These are phyloP conservation scores for Notothenia rossii DNA, from an alignment of 2,113 vertebrate species.

Conservation along the genomic window DNA sequence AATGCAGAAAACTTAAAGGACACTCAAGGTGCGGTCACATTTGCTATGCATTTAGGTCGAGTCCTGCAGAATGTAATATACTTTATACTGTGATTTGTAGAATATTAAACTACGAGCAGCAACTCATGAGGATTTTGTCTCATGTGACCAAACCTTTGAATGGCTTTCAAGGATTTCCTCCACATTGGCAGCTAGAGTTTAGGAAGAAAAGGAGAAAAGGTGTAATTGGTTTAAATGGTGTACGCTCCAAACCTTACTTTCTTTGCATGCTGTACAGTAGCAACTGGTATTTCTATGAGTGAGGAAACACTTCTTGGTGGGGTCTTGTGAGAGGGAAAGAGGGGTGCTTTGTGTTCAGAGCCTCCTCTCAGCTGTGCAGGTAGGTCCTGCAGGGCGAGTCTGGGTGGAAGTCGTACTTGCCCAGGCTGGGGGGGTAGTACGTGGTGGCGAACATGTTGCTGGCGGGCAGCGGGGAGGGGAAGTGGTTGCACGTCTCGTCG, in stretches of 20 bases:
- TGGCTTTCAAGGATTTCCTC: no score
- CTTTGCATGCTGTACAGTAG: neutral
- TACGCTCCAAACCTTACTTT: neutral
- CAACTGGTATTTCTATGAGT: neutral
- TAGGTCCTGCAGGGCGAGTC: conserved; percentile 95
- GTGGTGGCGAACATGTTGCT: conserved; percentile 96
- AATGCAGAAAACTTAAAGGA: no score
- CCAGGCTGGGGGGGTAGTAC: conserved; percentile 93
- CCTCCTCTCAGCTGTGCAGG: conserved; percentile 91
- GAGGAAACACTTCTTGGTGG: neutral
- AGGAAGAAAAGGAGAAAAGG: no score
- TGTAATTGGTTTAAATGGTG: neutral
- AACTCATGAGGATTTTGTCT: no score
- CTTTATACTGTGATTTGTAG: no score
- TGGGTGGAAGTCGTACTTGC: conserved; percentile 93
- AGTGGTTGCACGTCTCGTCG: conserved; percentile 95
- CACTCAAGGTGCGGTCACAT: no score
- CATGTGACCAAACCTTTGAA: no score
- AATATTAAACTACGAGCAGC: no score
- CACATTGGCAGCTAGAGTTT: no score
- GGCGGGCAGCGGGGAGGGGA: conserved; percentile 88
- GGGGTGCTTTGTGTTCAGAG: neutral
- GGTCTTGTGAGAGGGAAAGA: neutral
- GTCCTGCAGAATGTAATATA: no score
- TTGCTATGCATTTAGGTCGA: no score